Base-by-base conservation (phyloP, 2,888 invertebrate genomes). In the Oscheius sp. region DNA sequence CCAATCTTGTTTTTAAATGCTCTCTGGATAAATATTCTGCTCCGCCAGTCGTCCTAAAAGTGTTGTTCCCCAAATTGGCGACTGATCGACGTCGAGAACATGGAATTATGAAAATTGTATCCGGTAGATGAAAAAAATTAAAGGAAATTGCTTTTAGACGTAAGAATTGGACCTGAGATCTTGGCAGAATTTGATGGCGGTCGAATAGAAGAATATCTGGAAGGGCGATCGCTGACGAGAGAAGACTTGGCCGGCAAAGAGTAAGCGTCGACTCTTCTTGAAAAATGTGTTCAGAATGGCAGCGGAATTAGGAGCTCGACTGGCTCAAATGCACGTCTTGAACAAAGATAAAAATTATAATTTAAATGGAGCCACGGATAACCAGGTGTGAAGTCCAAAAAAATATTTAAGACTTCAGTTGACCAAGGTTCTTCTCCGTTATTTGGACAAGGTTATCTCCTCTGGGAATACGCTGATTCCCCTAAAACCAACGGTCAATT, bases 1-100 rank as follows among this genome's bases (percentile, higher is more conserved):
- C 52, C n/a, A 52, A 66, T 52, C 25, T 66, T n/a, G 52, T 52
- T 6, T 66, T 66, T 18, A 49, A 52, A 21, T 66, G 66, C 52
- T 66, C 49, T 3, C 52, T 52, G 23, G 9, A 21, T 2, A 16
- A n/a, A 16, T 25, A 21, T 1, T 16, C 18, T 6, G 29, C 66
- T 18, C 18, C 41, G 6, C 61, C 61, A 1, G 66, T 66, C 9
- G 12, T 66, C 12, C 35, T 66, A 7, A 66, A 49, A 27, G 49
- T 66, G 2, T 6, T 29, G 7, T 66, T 52, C 16, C 35, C 66
- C 6, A 49, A 52, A 7, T 3, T 45, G 45, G n/a, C 25, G 1
- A 49, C 13, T n/a, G 49, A 49, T n/a, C 18, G 27, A 25, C 13
- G 52, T 16, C 27, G 52, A n/a, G 66, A 66, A 27, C n/a, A 18